Evolutionary conservation across 2,113 vertebrate genomes (phyloP).

Genomic region (Ageneiosus marmoratus): DNA sequence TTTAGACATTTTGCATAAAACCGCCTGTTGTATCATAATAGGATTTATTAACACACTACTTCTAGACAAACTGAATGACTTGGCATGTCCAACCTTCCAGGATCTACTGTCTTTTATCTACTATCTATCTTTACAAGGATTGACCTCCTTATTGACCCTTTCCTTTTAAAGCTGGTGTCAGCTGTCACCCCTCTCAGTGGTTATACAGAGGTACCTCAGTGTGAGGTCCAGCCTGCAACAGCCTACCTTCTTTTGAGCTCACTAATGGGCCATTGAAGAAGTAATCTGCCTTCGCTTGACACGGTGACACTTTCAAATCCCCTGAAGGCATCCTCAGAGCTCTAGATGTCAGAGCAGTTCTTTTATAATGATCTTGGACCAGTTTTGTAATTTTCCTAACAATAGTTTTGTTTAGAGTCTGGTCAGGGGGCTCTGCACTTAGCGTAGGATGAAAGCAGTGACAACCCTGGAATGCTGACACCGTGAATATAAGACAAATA

Average conservation of each 20-base stretch:
- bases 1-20: neutral
- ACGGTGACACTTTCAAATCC: slow-evolving; percentile 30
- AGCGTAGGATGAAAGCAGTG: slow-evolving; percentile 2
- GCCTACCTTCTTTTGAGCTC: slow-evolving; percentile 31
- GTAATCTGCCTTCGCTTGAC: slow-evolving; percentile 40
- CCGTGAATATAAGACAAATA: neutral
- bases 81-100: neutral
- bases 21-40: neutral
- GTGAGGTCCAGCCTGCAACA: slow-evolving; percentile 24
- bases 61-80: neutral
- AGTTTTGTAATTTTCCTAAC: slow-evolving; percentile 2
- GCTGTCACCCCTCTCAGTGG: slow-evolving; percentile 9
- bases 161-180: slow-evolving; percentile 23
- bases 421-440: neutral
- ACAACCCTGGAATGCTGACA: neutral
- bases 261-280: slow-evolving; percentile 34
- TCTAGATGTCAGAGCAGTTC: neutral
- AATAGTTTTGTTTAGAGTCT: slow-evolving; percentile 8
- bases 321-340: slow-evolving; percentile 28
- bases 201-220: slow-evolving; percentile 26
- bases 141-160: slow-evolving; percentile 15
- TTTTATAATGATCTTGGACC: slow-evolving; percentile 4
- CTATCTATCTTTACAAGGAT: neutral
- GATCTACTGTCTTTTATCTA: neutral
- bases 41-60: neutral